Base-by-base conservation (phyloP, 2,113 vertebrate species). In the Datnioides undecimradiatus region DNA sequence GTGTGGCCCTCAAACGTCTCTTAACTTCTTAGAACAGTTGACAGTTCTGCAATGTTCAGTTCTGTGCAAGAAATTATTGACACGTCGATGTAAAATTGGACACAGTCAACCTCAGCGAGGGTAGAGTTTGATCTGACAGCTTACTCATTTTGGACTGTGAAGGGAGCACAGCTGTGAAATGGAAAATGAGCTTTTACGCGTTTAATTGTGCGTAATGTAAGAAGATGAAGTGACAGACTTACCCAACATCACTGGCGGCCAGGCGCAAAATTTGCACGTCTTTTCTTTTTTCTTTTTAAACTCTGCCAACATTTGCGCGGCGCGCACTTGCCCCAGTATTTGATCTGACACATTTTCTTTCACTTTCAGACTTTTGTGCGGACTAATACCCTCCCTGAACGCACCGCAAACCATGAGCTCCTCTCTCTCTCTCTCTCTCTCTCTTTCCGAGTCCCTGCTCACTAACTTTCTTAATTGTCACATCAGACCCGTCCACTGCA, bases 141-240 rank as follows among this genome's bases (percentile, higher is more conserved):
- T 86, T 91, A 85, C 90, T 86, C 67, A 72, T 90, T 90, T 76
- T 69, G 62, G 57, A 58, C 48, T 72, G 73, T 82, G 68, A 67
- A 78, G 57, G 34, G 73, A 33, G 48, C 27, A 23, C 80, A 72
- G 68, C 74, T 71, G 85, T 75, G 64, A 64, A 71, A 63, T 60
- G 59, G 65, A 70, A 29, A 67, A n/a, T 34, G 27, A 55, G n/a
- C 10, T 27, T 72, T 38, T 19, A 21, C n/a, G 52, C 43, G 40
- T 73, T 54, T 73, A 81, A 77, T 79, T 79, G n/a, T n/a, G n/a
- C 41, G 73, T 57, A 14, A 34, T n/a, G n/a, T n/a, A 68, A 73
- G 34, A 71, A 60, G 72, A 80, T 27, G 3, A 83, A 75, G 1
- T 62, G 41, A 51, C 36, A 49, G 25, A 92, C 91, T 92, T 90